Base-by-base conservation (phyloP, 2,888 invertebrate species). In the Kryphioiulus occultus region DNA sequence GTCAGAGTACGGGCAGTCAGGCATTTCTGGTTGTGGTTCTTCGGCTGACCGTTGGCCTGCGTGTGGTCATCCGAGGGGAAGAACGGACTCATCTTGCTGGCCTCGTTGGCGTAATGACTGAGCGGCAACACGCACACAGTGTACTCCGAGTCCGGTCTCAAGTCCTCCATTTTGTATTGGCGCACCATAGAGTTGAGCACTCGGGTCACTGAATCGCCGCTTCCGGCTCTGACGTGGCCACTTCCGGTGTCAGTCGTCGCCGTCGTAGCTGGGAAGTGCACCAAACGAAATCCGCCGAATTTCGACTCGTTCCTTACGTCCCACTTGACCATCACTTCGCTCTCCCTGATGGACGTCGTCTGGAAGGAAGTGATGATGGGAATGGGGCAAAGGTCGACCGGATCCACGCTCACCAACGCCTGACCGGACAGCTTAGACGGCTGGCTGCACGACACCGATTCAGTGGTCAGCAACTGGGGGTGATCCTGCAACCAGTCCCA, bases 401-500 rank as follows among this genome's bases (percentile, higher is more conserved):
- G 95, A 90, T 95, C 94, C 91, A 97, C 93, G 90, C 95, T 95
- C 90, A 96, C 93, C 92, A 97, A 96, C 90, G 95, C 91, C 90
- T 93, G 93, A 88, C 96, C 96, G 89, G 95, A 94, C 89, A 97
- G 93, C 92, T 96, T 95, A 89, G 95, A 95, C 0, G 97, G 97
- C 91, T 96, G 95, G 92, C 96, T 96, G 92, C 97, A 97, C 89
- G 87, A 85, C 59, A 87, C 59, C 30, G 86, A 78, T 68, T 89
- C 89, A 88, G 88, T 93, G 91, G 90, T 88, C 42, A 95, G 93
- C 88, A 95, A 93, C 93, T 97, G 96, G 91, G 95, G 94, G 93
- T 98, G 96, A 92, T 96, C 96, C 91, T 96, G 94, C 91, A 98
- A 94, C 98, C 97, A 98, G 92, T 95, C 96, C 96, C 98, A 97